Conservation (phyloP, 23 tunicate genomes). For the Clavelina lepadiformis region DNA sequence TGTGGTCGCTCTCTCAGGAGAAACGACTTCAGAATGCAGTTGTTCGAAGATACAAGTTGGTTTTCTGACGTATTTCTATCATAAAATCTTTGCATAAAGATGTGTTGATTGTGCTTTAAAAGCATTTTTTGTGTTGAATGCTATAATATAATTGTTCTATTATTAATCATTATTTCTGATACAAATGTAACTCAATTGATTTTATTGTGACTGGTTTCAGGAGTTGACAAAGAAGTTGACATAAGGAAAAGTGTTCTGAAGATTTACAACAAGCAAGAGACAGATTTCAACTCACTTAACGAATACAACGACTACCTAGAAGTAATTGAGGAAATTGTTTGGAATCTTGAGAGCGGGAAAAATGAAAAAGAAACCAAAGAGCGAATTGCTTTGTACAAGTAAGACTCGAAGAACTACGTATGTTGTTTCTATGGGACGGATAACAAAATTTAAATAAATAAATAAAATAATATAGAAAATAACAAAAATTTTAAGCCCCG, state of each 20-base stretch:
- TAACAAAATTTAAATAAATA: too few relatives aligned
- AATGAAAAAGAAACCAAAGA: slow-evolving; percentile 57
- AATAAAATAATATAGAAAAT: too few relatives aligned
- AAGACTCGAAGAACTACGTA: slow-evolving; percentile 15
- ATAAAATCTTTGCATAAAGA: background rate
- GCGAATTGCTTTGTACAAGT: slow-evolving; percentile 64
- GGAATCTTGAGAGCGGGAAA: slow-evolving; percentile 46
- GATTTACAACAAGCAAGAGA: slow-evolving; percentile 75
- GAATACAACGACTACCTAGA: slow-evolving; percentile 88
- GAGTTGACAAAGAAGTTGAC: slow-evolving; percentile 90
- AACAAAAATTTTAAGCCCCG: too few relatives aligned
- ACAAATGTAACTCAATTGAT: too few relatives aligned
- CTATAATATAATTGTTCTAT: too few relatives aligned
- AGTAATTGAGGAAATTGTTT: slow-evolving; percentile 74
- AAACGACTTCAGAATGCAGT: slow-evolving; percentile 72
- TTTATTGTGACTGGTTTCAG: slow-evolving; percentile 15
- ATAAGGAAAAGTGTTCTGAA: slow-evolving; percentile 60
- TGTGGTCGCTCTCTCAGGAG: slow-evolving; percentile 63
- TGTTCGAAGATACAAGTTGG: slow-evolving; percentile 89
- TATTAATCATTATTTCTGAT: too few relatives aligned
- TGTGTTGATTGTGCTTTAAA: too few relatives aligned
- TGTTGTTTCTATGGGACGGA: too few relatives aligned
- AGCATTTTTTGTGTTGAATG: background rate
- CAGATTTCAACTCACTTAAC: slow-evolving; percentile 43
- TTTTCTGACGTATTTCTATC: background rate